A percentile compares a stretch with the other conserved stretches of the same genome.
These are phyloP conservation scores for Drosophila pectinifera DNA, from an alignment of 1,140 invertebrate genomes.

Conservation along the genomic window DNA sequence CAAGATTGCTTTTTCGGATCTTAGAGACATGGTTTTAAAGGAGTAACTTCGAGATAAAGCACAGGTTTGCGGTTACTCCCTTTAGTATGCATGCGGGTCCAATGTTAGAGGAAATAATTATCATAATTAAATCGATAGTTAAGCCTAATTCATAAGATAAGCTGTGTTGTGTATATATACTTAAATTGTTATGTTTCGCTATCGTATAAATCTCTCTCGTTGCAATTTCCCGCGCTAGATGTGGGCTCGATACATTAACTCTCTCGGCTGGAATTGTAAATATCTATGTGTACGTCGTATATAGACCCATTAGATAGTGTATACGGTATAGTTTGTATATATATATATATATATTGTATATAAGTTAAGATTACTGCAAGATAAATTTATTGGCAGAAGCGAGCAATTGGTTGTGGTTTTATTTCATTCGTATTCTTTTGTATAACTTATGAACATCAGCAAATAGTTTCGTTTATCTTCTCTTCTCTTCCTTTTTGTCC, in stretches of 20 bases:
- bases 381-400: slow-evolving; percentile 79
- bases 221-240: slow-evolving; percentile 24
- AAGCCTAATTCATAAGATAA: slow-evolving; percentile 61
- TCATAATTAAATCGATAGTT: slow-evolving; percentile 43
- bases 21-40: too few relatives aligned
- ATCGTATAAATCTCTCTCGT: slow-evolving; percentile 56
- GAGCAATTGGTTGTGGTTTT: slow-evolving; percentile 69
- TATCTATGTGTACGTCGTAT: slow-evolving; percentile 27
- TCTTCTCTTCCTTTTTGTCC: not conserved
- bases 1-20: too few relatives aligned
- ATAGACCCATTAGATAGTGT: slow-evolving; percentile 25
- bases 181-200: slow-evolving; percentile 19
- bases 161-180: slow-evolving; percentile 15
- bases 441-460: slow-evolving; percentile 34
- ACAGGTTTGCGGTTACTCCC: too few relatives aligned
- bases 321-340: slow-evolving; percentile 22
- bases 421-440: slow-evolving; percentile 11
- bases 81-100: slow-evolving; percentile 10
- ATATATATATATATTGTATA: slow-evolving; percentile 28
- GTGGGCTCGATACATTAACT: slow-evolving; percentile 21
- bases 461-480: slow-evolving; percentile 10
- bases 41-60: too few relatives aligned
- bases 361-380: slow-evolving; percentile 45
- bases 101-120: slow-evolving; percentile 2
- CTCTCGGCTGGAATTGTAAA: slow-evolving; percentile 26